Evolutionary conservation across 2,888 invertebrate genomes (phyloP).

Genomic region (Drosophila pullipes): DNA sequence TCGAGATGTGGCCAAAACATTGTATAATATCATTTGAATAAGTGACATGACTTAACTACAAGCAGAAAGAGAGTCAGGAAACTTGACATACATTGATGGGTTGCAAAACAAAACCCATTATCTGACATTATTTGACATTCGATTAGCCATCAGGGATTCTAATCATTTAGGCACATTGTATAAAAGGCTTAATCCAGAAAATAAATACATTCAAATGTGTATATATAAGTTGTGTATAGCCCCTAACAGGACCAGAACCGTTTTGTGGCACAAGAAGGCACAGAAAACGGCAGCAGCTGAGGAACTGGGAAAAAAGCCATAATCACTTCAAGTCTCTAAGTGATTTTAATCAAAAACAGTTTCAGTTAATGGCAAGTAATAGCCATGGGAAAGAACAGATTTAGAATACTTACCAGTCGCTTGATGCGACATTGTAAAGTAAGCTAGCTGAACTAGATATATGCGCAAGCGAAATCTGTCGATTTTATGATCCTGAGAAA

Average conservation of each 20-base stretch:
- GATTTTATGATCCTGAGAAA: not conserved
- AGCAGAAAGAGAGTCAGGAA: not conserved
- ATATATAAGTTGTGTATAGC: not conserved
- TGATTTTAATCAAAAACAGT: not conserved
- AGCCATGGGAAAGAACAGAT: not conserved
- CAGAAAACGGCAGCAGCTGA: not conserved
- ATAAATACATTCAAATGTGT: not conserved
- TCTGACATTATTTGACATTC: not conserved
- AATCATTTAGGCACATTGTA: not conserved
- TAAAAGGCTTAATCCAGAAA: not conserved
- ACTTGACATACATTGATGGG: not conserved
- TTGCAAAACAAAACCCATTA: not conserved
- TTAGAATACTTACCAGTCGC: not conserved
- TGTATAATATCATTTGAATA: slow-evolving; percentile 44
- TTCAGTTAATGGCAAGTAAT: not conserved
- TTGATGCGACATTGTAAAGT: not conserved
- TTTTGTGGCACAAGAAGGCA: not conserved
- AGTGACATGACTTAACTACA: slow-evolving; percentile 33
- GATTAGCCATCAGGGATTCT: not conserved
- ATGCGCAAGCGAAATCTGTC: not conserved
- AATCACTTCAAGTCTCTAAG: too few species aligned
- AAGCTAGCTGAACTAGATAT: not conserved
- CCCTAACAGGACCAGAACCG: not conserved
- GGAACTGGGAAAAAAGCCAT: not conserved
- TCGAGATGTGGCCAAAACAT: slow-evolving; percentile 42